Evolutionary conservation across 2,113 vertebrate genomes (phyloP).

Genomic region (Nothoprocta pentlandii): DNA sequence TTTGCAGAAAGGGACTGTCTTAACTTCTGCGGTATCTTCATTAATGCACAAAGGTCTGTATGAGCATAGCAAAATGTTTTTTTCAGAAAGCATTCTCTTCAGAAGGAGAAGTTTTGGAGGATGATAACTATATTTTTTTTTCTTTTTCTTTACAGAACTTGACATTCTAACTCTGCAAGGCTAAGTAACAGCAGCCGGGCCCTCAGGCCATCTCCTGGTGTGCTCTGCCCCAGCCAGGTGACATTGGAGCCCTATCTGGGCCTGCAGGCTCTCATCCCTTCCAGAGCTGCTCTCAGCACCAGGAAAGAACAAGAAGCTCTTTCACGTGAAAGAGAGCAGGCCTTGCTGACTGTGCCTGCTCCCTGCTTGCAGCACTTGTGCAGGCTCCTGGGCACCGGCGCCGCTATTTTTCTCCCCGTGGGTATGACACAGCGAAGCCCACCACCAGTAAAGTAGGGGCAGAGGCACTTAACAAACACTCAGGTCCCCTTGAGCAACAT

Average conservation of each 20-base stretch:
- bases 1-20: neutral
- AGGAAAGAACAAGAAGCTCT: neutral
- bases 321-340: neutral
- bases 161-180: neutral
- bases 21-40: neutral
- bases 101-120: neutral
- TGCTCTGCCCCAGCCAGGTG: neutral
- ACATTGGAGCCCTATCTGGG: neutral
- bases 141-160: neutral
- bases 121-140: neutral
- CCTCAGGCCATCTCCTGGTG: neutral
- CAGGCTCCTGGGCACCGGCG: neutral
- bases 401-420: neutral
- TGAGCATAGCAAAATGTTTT: neutral
- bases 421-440: neutral
- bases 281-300: neutral
- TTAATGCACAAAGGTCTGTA: neutral
- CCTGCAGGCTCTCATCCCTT: slow-evolving; percentile 25
- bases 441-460: neutral
- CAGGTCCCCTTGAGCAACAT: neutral
- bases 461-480: neutral
- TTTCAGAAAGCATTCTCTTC: neutral
- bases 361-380: neutral
- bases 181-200: neutral
- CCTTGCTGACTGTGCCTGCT: neutral